Conservation (phyloP, 1,140 invertebrate species). For the Drosophila lowei region DNA sequence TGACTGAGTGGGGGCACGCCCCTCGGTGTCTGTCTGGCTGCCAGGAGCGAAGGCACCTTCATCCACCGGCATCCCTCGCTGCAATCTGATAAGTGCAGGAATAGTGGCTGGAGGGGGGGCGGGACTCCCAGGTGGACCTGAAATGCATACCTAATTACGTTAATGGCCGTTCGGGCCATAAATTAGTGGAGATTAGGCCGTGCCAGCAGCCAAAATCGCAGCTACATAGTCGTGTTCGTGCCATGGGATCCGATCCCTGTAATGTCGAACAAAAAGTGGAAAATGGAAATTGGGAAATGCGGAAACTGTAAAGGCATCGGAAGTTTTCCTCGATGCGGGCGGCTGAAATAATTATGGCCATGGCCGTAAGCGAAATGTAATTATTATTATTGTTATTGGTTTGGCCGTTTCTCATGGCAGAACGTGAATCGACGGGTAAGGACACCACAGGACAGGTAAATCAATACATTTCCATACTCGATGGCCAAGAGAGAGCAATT, state of each 20-base stretch:
- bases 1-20: constrained; percentile 14
- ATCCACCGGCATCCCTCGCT: neutral
- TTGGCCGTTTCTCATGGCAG: constrained; percentile 11
- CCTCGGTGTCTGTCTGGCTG: constrained; percentile 16
- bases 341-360: constrained; percentile 46
- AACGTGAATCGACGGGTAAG: neutral
- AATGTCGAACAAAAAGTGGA: constrained; percentile 53
- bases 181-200: constrained; percentile 65
- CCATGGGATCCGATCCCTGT: constrained; percentile 25
- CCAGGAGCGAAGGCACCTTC: constrained; percentile 8
- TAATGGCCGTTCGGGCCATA: constrained; percentile 68
- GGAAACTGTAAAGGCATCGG: neutral
- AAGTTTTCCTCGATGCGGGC: constrained; percentile 10
- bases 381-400: constrained; percentile 54
- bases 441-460: constrained; percentile 21
- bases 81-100: constrained; percentile 2
- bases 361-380: constrained; percentile 48
- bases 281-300: neutral
- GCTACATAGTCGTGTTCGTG: constrained; percentile 13
- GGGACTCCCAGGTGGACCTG: constrained; percentile 31
- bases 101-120: neutral
- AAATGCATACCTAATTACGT: constrained; percentile 74
- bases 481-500: constrained; percentile 37
- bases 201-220: constrained; percentile 29
- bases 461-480: constrained; percentile 51